A percentile compares a stretch with the other conserved stretches of the same genome.
Conservation (phyloP, 2,888 invertebrate genomes). For the Hirtodrosophila cameraria region DNA sequence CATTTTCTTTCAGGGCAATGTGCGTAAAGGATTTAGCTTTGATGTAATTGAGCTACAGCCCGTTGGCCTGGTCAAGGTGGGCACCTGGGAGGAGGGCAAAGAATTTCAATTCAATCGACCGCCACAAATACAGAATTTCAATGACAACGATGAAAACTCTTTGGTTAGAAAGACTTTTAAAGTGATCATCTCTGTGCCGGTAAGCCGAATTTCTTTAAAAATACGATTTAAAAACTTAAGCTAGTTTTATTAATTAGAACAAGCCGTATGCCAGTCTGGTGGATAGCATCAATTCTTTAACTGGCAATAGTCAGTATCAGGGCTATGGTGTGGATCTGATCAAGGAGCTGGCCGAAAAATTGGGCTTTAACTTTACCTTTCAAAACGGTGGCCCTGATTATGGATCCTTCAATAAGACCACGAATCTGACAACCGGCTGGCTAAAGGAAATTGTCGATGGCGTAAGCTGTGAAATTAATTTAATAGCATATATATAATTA, state of each 20-base stretch:
- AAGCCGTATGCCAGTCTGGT: slow-evolving; percentile 94
- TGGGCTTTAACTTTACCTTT: slow-evolving; percentile 93
- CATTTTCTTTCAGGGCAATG: slow-evolving; percentile 91
- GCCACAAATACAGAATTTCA: slow-evolving; percentile 81
- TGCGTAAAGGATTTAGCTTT: slow-evolving; percentile 88
- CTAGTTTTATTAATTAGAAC: slow-evolving; percentile 86
- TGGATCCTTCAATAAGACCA: slow-evolving; percentile 87
- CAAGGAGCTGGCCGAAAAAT: slow-evolving; percentile 89
- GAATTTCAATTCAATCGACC: slow-evolving; percentile 86
- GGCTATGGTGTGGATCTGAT: slow-evolving; percentile 95
- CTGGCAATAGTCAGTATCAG: slow-evolving; percentile 92
- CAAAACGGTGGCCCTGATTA: slow-evolving; percentile 91
- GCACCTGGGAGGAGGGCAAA: slow-evolving; percentile 88
- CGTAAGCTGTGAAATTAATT: slow-evolving; percentile 58
- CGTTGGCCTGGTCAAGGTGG: slow-evolving; percentile 88
- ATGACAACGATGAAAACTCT: slow-evolving; percentile 85
- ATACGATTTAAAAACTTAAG: too few species aligned
- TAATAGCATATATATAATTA: not conserved
- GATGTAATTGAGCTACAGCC: slow-evolving; percentile 88
- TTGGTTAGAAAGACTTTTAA: slow-evolving; percentile 89
- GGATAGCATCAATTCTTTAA: slow-evolving; percentile 87
- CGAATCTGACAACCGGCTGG: slow-evolving; percentile 93
- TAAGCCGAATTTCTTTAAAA: slow-evolving; percentile 41
- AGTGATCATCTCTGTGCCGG: slow-evolving; percentile 89
- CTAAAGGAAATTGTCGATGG: slow-evolving; percentile 91